phyloP scores from a whole-genome alignment of 1,140 invertebrate genomes.

The Limonius californicus region DNA sequence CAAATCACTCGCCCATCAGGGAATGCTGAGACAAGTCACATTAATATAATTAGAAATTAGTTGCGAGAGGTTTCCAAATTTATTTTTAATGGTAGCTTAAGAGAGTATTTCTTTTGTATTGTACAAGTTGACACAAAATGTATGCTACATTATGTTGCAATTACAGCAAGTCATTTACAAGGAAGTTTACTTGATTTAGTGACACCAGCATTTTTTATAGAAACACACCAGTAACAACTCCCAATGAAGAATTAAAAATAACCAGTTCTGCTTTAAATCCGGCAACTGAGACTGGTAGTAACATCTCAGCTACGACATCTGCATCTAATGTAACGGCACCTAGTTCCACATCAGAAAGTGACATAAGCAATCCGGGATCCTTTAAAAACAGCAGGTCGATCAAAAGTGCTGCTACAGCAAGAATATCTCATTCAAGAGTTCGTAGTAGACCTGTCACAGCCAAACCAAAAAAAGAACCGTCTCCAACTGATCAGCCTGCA shows the following conservation, averaged over 20 bases:
- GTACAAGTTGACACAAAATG: no score
- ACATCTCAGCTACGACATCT: slow-evolving; percentile 30
- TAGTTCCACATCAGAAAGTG: slow-evolving; percentile 42
- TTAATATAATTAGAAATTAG: no score
- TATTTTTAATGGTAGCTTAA: no score
- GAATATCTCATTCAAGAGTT: slow-evolving; percentile 38
- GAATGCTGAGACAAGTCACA: no score
- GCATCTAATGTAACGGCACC: slow-evolving; percentile 24
- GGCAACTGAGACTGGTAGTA: slow-evolving; percentile 19
- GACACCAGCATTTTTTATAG: no score
- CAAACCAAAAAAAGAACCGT: slow-evolving; percentile 51
- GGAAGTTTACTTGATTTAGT: no score
- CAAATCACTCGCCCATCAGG: no score
- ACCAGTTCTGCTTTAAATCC: not conserved
- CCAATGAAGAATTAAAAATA: slow-evolving; percentile 8
- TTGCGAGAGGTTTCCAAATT: no score
- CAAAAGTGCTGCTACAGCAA: slow-evolving; percentile 54
- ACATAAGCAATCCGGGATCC: slow-evolving; percentile 50
- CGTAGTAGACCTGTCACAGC: slow-evolving; percentile 57
- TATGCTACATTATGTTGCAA: no score
- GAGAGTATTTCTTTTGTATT: no score
- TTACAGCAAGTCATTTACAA: no score
- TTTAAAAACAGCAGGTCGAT: slow-evolving; percentile 51
- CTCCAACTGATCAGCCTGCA: slow-evolving; percentile 35
- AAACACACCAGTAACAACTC: no score